Evolutionary conservation across 2,888 invertebrate genomes (phyloP).

Genomic region (Callimorpha dominula): DNA sequence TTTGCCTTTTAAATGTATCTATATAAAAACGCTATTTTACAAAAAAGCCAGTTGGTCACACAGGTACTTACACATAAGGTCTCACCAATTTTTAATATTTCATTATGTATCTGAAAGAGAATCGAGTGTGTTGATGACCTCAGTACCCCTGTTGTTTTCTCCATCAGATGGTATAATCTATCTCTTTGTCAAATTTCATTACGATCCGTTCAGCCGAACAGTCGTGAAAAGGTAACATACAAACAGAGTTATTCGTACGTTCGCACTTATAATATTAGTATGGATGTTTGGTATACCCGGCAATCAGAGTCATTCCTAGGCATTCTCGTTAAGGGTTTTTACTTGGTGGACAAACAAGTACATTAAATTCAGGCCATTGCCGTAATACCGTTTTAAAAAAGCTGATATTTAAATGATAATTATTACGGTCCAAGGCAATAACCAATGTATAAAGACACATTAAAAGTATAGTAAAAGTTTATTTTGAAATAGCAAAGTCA

Average conservation of each 20-base stretch:
- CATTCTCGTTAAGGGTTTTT: neutral
- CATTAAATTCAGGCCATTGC: neutral
- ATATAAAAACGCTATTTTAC: too few species aligned
- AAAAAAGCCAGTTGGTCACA: too few species aligned
- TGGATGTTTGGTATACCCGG: neutral
- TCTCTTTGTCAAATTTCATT: too few species aligned
- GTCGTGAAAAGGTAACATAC: too few species aligned
- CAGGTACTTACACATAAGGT: too few species aligned
- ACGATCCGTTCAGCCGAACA: too few species aligned
- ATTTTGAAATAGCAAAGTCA: constrained; percentile 5
- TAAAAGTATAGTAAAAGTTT: constrained; percentile 11
- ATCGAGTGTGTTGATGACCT: too few species aligned
- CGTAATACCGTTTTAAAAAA: neutral
- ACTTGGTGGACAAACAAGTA: neutral
- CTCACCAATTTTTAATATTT: neutral
- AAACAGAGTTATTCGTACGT: too few species aligned
- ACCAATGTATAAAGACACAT: neutral
- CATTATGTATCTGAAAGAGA: neutral
- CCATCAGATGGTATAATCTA: too few species aligned
- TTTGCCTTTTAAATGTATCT: too few species aligned
- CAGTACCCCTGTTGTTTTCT: too few species aligned
- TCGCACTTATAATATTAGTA: too few species aligned
- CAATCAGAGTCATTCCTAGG: neutral
- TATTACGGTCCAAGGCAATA: neutral
- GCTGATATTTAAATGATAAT: neutral